These are phyloP conservation scores for Phalanger gymnotis DNA, from an alignment of 2,797 vertebrate genomes.

Conservation along the genomic window DNA sequence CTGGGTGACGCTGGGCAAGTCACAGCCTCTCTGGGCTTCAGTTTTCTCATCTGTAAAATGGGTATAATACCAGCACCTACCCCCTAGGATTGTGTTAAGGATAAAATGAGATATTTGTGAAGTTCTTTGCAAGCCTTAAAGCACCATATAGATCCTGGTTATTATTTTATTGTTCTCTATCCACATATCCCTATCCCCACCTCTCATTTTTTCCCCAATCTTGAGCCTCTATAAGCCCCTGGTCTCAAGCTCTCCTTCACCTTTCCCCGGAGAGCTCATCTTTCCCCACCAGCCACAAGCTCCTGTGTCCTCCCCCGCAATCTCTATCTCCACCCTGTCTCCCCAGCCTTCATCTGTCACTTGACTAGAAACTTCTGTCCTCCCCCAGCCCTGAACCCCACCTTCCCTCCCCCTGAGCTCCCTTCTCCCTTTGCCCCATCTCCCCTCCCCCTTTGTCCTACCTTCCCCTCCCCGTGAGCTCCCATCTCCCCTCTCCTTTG, in stretches of 20 bases:
- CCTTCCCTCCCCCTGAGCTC: not conserved
- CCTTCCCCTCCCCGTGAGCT: not conserved
- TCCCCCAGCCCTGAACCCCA: not conserved
- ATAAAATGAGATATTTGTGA: not conserved
- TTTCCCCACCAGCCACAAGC: fast-evolving
- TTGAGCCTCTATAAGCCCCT: not conserved
- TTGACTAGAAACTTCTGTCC: not conserved
- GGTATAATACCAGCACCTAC: not conserved
- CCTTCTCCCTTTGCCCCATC: not conserved
- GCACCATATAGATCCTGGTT: not conserved
- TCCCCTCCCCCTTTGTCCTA: not conserved
- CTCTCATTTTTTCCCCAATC: not conserved
- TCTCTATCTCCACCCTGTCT: not conserved
- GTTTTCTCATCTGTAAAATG: not conserved
- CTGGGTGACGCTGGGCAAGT: not conserved
- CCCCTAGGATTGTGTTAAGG: not conserved
- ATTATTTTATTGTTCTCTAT: not conserved
- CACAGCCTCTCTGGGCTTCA: not conserved
- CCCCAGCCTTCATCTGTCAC: not conserved
- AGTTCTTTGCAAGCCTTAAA: not conserved
- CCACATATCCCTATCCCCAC: not conserved
- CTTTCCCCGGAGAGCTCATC: not conserved
- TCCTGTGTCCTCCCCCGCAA: fast-evolving
- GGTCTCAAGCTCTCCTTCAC: not conserved
- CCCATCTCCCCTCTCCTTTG: no score